Evolutionary conservation across 2,113 vertebrate genomes (phyloP).

Genomic region (Leptobrachium ailaonicum): DNA sequence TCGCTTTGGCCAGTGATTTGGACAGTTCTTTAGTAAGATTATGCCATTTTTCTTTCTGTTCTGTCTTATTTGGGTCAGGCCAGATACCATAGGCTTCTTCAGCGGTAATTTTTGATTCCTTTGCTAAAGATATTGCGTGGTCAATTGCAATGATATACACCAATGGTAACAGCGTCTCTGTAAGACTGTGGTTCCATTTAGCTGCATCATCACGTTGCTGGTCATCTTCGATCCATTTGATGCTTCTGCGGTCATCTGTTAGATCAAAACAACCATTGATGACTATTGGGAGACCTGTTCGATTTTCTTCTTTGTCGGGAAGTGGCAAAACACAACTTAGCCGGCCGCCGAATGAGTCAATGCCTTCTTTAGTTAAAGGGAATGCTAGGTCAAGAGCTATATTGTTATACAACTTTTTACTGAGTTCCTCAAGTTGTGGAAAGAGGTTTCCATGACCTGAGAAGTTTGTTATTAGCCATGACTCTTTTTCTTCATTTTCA

Average conservation of each 20-base stretch:
- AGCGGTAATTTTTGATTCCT: conserved; percentile 52
- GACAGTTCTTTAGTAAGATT: conserved; percentile 61
- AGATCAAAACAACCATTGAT: conserved; percentile 80
- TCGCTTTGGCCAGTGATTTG: conserved; percentile 57
- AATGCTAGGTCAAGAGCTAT: conserved; percentile 77
- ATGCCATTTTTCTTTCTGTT: conserved; percentile 64
- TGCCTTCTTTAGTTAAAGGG: conserved; percentile 55
- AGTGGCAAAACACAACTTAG: conserved; percentile 81
- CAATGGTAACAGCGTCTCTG: conserved; percentile 69
- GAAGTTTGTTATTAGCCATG: conserved; percentile 54
- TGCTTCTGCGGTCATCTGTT: conserved; percentile 77
- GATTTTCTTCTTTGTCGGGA: conserved; percentile 76
- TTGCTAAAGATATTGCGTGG: conserved; percentile 56
- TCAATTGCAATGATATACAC: conserved; percentile 68
- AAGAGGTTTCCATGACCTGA: not conserved
- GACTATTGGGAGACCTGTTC: conserved; percentile 73
- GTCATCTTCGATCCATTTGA: conserved; percentile 79
- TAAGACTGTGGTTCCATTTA: conserved; percentile 76
- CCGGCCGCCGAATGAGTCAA: conserved; percentile 55
- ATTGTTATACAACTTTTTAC: conserved; percentile 65
- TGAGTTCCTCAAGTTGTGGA: conserved; percentile 58
- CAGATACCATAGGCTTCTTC: conserved; percentile 67
- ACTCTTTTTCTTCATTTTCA: conserved; percentile 55
- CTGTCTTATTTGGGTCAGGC: conserved; percentile 65
- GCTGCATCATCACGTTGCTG: conserved; percentile 72